Conservation (phyloP, 1,140 invertebrate genomes). For the Pararge aegeria region DNA sequence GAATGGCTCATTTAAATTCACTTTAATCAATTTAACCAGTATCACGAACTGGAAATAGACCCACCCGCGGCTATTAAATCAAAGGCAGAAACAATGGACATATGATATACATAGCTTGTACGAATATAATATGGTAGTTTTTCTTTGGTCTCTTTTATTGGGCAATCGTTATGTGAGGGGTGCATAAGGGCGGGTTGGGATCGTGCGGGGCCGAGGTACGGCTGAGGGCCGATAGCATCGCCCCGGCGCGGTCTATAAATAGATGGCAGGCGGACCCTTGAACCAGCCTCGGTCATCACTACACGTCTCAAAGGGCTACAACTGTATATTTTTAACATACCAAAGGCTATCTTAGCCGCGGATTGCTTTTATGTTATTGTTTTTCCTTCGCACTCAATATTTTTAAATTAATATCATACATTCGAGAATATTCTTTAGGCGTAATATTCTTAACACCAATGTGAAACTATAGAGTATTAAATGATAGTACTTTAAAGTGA, state of each 20-base stretch:
- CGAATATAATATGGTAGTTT: conserved; percentile 66
- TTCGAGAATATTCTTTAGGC: neutral
- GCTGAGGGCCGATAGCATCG: conserved; percentile 69
- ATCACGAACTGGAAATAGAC: conserved; percentile 42
- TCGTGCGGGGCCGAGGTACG: conserved; percentile 57
- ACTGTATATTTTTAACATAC: conserved; percentile 41
- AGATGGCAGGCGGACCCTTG: conserved; percentile 68
- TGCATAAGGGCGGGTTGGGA: conserved; percentile 66
- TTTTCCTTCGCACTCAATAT: neutral
- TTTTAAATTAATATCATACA: neutral
- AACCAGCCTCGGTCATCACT: conserved; percentile 66
- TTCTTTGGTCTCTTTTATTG: conserved; percentile 74
- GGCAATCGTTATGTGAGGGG: conserved; percentile 64
- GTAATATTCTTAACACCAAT: neutral
- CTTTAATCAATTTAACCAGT: conserved; percentile 56
- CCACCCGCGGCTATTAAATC: conserved; percentile 62
- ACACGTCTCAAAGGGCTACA: conserved; percentile 57
- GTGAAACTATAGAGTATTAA: neutral
- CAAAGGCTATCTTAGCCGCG: conserved; percentile 29
- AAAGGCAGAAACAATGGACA: conserved; percentile 67
- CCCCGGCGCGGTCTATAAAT: conserved; percentile 71
- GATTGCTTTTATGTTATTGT: conserved; percentile 12
- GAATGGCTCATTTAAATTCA: conserved; percentile 43
- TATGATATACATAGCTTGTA: conserved; percentile 69
- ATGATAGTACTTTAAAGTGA: neutral